A percentile compares a stretch with the other conserved stretches of the same genome.
Conservation (phyloP, 2,888 invertebrate genomes). For the Bimastos eiseni region DNA sequence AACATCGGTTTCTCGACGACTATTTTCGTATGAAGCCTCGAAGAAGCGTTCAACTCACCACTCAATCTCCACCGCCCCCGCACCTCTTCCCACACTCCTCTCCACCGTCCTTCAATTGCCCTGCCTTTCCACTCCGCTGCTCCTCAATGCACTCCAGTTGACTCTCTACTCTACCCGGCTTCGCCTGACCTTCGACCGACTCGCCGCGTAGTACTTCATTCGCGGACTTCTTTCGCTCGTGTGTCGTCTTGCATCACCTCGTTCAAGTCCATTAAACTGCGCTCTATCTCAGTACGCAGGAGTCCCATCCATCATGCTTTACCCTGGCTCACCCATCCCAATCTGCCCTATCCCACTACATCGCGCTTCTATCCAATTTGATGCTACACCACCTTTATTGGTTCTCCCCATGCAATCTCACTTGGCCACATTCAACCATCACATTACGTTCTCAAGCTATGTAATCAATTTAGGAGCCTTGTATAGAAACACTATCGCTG, state of each 20-base stretch:
- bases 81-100: background rate
- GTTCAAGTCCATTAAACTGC: background rate
- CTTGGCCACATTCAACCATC: no score
- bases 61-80: background rate
- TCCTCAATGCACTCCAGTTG: background rate
- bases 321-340: no score
- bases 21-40: background rate
- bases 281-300: no score
- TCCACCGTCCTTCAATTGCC: background rate
- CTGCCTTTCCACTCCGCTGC: background rate
- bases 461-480: no score
- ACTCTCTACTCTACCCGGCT: background rate
- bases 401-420: no score
- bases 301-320: no score
- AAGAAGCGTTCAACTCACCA: background rate
- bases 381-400: no score
- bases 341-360: no score
- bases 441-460: no score
- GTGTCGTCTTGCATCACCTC: background rate
- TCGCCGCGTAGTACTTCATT: background rate
- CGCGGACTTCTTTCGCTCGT: background rate
- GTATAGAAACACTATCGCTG: no score
- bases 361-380: no score
- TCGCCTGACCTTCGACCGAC: background rate
- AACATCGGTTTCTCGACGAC: background rate